Evolutionary conservation across 64 coral and sea anemone genomes (phyloP), one percentile per base, ranked within the genome.

Genomic region (Pocillopora verrucosa): DNA sequence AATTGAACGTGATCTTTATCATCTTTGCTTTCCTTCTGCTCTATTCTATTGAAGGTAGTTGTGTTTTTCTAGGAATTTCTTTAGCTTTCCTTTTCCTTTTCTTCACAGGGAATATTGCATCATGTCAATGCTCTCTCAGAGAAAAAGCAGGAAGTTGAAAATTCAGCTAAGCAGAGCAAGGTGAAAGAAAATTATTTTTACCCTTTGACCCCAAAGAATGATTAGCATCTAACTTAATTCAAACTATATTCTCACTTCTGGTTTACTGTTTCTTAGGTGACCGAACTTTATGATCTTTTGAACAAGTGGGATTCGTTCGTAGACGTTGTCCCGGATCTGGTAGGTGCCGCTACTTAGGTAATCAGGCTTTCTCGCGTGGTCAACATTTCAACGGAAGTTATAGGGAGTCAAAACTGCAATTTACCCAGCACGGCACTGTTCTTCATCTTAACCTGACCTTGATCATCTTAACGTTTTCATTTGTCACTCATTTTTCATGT

Each of bases 241-340:
- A 30, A 30, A 30, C 30, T 30, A 30, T 30, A 30, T 30, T 30
- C 30, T 30, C 30, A 30, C 30, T 30, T 30, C 30, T 30, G 30
- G 57, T 78, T 67, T 73, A 70, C 61, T 73, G 65, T 80, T n/a
- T 73, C 74, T 9, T 80, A 99, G 97, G 88, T 99, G 25, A 72
- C 93, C 15, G 93, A 99, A 80, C 60, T 99, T 56, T 99, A 95
- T 89, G 97, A 99, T 35, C 84, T 95, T 51, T 57, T 99, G 17
- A 93, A 59, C 36, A 99, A 99, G 59, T 99, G 97, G 97, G 97
- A 99, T 78, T 90, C 89, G 68, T 86, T 95, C 72, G 94, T 95
- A 60, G 97, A 99, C 36, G 94, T 99, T 70, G 97, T 99, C 1
- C 97, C 97, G 25, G 97, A 95, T n/a, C 79, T 99, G 91, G 97